These are phyloP conservation scores for Zapornia atra DNA, from an alignment of 2,113 vertebrate species.

Conservation along the genomic window DNA sequence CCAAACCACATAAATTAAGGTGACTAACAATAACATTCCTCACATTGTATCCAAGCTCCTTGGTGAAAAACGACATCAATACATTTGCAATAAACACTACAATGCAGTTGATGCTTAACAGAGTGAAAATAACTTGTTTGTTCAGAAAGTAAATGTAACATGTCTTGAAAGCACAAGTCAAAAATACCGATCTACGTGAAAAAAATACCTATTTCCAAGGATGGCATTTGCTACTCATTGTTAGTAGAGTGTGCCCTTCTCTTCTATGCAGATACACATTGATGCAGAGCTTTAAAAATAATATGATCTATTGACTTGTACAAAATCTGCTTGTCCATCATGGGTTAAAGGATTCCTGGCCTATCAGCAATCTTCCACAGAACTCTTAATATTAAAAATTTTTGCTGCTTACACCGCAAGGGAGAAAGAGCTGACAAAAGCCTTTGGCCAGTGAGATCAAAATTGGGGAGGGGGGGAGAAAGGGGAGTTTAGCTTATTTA, in stretches of 20 bases:
- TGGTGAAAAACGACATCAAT: background rate
- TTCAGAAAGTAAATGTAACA: background rate
- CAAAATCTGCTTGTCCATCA: background rate
- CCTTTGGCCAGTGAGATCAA: slow-evolving; percentile 65
- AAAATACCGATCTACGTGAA: background rate
- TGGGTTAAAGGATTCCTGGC: slow-evolving; percentile 27
- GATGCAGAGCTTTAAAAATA: background rate
- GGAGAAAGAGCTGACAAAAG: slow-evolving; percentile 75
- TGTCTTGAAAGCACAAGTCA: background rate
- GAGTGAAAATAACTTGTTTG: background rate
- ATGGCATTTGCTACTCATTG: background rate
- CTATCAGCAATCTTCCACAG: slow-evolving; percentile 29
- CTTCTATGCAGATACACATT: background rate
- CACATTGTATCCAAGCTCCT: background rate
- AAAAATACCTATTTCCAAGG: background rate
- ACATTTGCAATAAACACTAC: background rate
- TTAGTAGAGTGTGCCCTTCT: background rate
- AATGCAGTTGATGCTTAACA: background rate
- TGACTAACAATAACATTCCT: background rate
- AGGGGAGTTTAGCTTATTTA: slow-evolving; percentile 69
- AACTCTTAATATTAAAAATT: slow-evolving; percentile 55
- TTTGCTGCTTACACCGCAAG: slow-evolving; percentile 55
- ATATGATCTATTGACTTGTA: background rate
- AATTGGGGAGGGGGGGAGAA: slow-evolving; percentile 28
- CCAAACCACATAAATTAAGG: background rate